phyloP scores from a whole-genome alignment of 2,797 vertebrate genomes.

The Lagodon rhomboides region DNA sequence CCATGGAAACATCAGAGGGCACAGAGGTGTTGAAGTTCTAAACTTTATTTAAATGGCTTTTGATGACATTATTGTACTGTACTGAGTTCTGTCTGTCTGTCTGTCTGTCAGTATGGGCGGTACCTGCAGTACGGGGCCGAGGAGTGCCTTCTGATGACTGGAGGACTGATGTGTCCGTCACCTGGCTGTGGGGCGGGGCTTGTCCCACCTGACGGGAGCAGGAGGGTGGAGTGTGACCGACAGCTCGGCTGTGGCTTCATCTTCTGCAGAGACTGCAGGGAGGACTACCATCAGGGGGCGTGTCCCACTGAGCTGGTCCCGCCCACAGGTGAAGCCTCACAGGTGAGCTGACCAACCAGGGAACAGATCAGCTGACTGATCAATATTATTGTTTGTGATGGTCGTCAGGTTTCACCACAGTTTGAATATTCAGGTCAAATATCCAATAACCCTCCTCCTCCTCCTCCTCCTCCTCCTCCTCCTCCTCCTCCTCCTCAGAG shows the following conservation, averaged over 20 bases:
- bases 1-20: no score
- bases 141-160: slow-evolving; percentile 88
- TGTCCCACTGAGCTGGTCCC: slow-evolving; percentile 53
- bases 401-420: no score
- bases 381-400: not conserved
- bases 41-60: no score
- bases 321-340: slow-evolving; percentile 45
- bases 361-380: not conserved
- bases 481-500: slow-evolving; percentile 72
- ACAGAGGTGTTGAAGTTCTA: no score
- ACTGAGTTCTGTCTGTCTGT: not conserved
- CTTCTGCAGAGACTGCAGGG: slow-evolving; percentile 92
- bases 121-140: slow-evolving; percentile 92
- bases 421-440: not conserved
- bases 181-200: slow-evolving; percentile 92
- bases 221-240: slow-evolving; percentile 86
- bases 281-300: slow-evolving; percentile 86
- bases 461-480: not conserved
- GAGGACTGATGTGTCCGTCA: slow-evolving; percentile 91
- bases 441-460: no score
- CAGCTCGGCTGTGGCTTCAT: slow-evolving; percentile 90
- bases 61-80: no score
- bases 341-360: slow-evolving; percentile 63
- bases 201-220: slow-evolving; percentile 80
- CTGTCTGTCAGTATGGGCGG: slow-evolving; percentile 61